These are phyloP conservation scores for Chydorus sphaericus DNA, from an alignment of 2,888 invertebrate genomes.

Conservation along the genomic window DNA sequence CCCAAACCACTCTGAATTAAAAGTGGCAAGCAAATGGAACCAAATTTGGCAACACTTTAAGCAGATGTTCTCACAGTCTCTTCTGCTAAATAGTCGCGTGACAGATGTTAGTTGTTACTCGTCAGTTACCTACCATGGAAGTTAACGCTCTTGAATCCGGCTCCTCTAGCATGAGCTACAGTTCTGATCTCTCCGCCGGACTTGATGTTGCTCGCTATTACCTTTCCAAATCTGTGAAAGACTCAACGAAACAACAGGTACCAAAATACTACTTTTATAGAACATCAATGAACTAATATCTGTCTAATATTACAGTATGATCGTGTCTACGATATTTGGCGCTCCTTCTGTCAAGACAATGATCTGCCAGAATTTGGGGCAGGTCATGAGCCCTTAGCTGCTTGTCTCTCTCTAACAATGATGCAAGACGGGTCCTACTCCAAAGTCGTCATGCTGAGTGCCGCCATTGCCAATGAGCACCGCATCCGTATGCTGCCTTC, in stretches of 20 bases:
- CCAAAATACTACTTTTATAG: neutral
- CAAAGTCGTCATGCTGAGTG: neutral
- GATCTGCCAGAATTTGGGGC: neutral
- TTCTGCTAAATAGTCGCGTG: neutral
- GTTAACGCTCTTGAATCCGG: neutral
- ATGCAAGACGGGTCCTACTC: neutral
- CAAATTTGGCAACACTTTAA: too few relatives aligned
- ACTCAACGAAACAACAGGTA: neutral
- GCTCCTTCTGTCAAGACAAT: neutral
- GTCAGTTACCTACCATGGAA: too few relatives aligned
- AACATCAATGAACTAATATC: neutral
- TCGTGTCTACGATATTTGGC: neutral
- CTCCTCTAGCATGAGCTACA: neutral
- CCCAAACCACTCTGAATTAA: neutral
- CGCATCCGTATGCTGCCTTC: neutral
- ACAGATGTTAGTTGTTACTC: neutral
- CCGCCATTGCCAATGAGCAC: neutral
- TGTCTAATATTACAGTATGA: neutral
- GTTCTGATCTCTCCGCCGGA: neutral
- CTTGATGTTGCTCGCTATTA: neutral
- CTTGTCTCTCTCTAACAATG: neutral
- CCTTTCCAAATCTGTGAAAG: neutral
- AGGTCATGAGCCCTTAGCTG: neutral
- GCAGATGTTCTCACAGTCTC: neutral
- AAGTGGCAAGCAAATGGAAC: slow-evolving; percentile 3